Evolutionary conservation across 2,797 vertebrate species (phyloP), one percentile per base, ranked within the genome.

Genomic region (Aotus griseimembra): DNA sequence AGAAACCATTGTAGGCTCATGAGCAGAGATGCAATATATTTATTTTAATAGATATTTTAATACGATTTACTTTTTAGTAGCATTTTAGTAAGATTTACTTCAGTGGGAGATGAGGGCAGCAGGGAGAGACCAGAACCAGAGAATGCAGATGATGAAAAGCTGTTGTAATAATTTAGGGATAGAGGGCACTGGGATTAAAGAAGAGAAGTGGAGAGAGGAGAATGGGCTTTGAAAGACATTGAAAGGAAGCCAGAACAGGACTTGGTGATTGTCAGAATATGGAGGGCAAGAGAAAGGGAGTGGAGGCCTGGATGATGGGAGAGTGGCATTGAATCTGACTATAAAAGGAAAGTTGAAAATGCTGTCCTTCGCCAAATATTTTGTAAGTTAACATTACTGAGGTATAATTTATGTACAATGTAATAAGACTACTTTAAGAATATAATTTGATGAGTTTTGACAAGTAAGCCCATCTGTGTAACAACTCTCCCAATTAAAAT

Each of bases 351-450:
- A 57, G 52, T 52, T 84, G 44, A 39, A 93, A 96, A 96, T 88
- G 28, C 13, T 90, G 0, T 73, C 57, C 75, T 61, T 79, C 12
- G 22, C 4, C 55, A 50, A 57, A 13, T 85, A 67, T 92, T 97
- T 96, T 77, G 75, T 15, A 90, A 83, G 30, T 85, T 26, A 88
- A 44, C 50, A 87, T 94, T 94, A 73, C 73, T 96, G 24, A 85
- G 58, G n/a, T 90, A 46, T 81, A 72, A 84, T 87, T 73, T 83
- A 92, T 7, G 41, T 86, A 76, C 2, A n/a, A 55, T 81, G 85
- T 50, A 95, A 83, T 88, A 93, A 85, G 92, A 85, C 52, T 28
- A 70, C 12, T 75, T 24, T 72, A 88, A 70, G 88, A 87, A 76
- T 84, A 73, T 41, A 87, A 28, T 86, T 73, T 77, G 24, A 57